Evolutionary conservation across 2,888 invertebrate species (phyloP), one percentile per base, ranked within the genome.

Genomic region (Belgica antarctica): DNA sequence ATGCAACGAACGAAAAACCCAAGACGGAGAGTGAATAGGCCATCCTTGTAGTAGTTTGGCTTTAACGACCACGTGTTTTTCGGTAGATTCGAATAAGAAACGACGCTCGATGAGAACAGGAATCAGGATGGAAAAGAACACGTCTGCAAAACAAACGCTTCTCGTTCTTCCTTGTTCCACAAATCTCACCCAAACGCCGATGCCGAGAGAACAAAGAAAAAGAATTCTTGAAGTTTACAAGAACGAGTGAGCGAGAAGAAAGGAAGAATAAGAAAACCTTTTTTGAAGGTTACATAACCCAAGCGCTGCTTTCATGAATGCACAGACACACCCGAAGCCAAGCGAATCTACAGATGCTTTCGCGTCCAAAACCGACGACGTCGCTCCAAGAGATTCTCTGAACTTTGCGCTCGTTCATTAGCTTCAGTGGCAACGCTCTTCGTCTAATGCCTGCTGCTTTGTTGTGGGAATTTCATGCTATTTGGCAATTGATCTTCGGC

Each of bases 251-350:
- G 28, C 61, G n/a, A n/a, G n/a, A n/a, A n/a, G 25, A 61, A 25
- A 28, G 27, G 34, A 31, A 61, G 61, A 63, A 63, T 8, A 63
- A 36, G 65, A 65, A 65, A 46, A 36, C 41, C 28, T 41, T 65
- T 65, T 65, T 47, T 65, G 65, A 65, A 65, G 65, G 65, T 65
- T 65, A 65, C 27, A 65, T 65, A 65, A 65, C 46, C 65, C 46
- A 62, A 15, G 10, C 24, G 22, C n/a, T n/a, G n/a, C 62, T 17
- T 10, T 36, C 24, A 59, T 27, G 19, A 52, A 59, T 59, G 34
- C 62, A 62, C 62, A 41, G 17, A 62, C 41, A 62, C 62, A 62
- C 10, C 12, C 12, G 36, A 36, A 62, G 62, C 36, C 8, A 24
- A 59, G 8, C 12, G 17, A 62, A 31, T 12, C 4, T 62, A 62